Base-by-base conservation (phyloP, 2,888 invertebrate genomes). In the Catocala fraxini region DNA sequence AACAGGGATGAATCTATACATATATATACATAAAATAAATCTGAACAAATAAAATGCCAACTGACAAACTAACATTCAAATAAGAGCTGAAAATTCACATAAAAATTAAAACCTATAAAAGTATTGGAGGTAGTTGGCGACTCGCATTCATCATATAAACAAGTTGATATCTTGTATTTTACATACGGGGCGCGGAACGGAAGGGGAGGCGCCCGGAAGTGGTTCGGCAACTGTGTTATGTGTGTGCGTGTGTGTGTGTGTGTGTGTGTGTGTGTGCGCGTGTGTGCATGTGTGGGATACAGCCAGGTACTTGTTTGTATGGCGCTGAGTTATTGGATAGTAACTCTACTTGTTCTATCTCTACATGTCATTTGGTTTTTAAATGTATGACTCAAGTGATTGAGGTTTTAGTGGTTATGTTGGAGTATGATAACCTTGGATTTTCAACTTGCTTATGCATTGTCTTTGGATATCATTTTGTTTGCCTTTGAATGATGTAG, bases 81-180 rank as follows among this genome's bases (percentile, higher is more conserved):
- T 49, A 49, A 4, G 35, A 39, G 6, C 35, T 39, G 35, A 52
- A 56, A 60, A 11, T 62, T 61, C 48, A 52, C 41, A 62, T 61
- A 67, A 65, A 68, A 70, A 66, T 79, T 73, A 75, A 57, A 77
- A 68, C 54, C 51, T 34, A 64, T 60, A 59, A 54, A 63, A 63
- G 12, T 61, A 51, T 56, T 46, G 11, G 6, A 47, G 10, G 54
- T 54, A 51, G 42, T 55, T 35, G 34, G 51, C 13, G 46, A 76
- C 60, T 76, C 59, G 59, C 67, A 76, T 79, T 76, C 74, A 70
- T 76, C 80, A 80, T 65, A 80, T 79, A 77, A 79, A 79, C 79
- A 79, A 79, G 71, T 79, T 65, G 62, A 73, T 70, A 75, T 71
- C 70, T 68, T 63, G 60, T 68, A 61, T 73, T 78, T 79, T 79